phyloP scores from a whole-genome alignment of 2,797 vertebrate genomes.

The Microhierax caerulescens region DNA sequence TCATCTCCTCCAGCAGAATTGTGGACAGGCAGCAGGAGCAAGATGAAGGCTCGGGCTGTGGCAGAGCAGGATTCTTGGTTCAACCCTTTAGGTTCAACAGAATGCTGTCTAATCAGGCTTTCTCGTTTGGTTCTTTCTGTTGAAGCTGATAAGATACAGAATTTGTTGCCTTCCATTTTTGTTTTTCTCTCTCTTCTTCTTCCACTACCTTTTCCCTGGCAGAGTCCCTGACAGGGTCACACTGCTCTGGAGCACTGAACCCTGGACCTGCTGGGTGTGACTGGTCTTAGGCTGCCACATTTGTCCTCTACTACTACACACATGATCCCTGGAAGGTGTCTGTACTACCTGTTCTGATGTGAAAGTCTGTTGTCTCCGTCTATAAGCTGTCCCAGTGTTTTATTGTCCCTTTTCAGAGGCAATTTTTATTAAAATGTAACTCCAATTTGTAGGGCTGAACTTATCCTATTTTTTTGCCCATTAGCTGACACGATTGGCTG shows the following conservation, averaged over 20 bases:
- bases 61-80: not conserved
- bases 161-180: not conserved
- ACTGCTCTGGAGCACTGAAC: not conserved
- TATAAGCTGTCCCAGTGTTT: not conserved
- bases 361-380: accelerated
- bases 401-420: not conserved
- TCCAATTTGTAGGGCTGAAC: not conserved
- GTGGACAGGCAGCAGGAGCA: not conserved
- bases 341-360: not conserved
- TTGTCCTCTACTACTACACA: not conserved
- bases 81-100: not conserved
- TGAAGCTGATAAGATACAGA: not conserved
- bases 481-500: not conserved
- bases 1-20: not conserved
- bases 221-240: not conserved
- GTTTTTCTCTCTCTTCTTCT: not conserved
- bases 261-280: not conserved
- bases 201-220: not conserved
- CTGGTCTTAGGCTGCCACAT: not conserved
- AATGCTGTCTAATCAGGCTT: not conserved
- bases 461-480: not conserved
- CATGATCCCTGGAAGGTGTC: not conserved
- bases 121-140: not conserved
- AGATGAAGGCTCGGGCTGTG: not conserved
- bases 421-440: not conserved